Conservation (phyloP, 2,888 invertebrate species). For the Campaea margaritaria region DNA sequence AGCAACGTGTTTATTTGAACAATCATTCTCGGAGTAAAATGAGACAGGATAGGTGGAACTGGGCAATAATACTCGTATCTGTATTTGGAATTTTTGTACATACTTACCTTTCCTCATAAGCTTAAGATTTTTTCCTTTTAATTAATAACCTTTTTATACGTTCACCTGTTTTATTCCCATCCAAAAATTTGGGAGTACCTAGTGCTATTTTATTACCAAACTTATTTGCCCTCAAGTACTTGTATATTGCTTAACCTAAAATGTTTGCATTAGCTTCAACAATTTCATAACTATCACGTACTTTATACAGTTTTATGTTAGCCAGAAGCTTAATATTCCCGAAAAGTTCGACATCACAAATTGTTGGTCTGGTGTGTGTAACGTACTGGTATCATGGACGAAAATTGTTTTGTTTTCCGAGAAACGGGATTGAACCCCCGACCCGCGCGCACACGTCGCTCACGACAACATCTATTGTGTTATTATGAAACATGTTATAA, state of each 20-base stretch:
- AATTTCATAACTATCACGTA: slow-evolving; percentile 9
- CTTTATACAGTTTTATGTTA: slow-evolving; percentile 9
- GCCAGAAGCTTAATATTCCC: neutral
- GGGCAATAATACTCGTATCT: too few relatives aligned
- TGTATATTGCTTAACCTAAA: neutral
- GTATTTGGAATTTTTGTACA: too few relatives aligned
- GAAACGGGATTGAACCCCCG: slow-evolving; percentile 63
- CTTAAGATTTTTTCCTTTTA: too few relatives aligned
- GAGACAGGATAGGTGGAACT: neutral
- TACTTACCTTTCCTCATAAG: too few relatives aligned
- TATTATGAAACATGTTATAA: slow-evolving; percentile 11
- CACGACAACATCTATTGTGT: slow-evolving; percentile 61
- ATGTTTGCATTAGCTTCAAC: neutral
- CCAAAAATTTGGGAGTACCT: too few relatives aligned
- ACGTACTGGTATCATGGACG: slow-evolving; percentile 27
- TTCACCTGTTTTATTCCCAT: too few relatives aligned
- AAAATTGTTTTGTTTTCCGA: slow-evolving; percentile 53
- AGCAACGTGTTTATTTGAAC: neutral
- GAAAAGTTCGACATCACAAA: slow-evolving; percentile 1
- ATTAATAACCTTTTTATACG: too few relatives aligned
- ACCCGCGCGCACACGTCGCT: slow-evolving; percentile 58
- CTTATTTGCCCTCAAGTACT: too few relatives aligned
- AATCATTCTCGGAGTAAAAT: neutral
- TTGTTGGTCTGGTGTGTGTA: neutral
- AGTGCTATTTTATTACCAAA: too few relatives aligned